A percentile compares a stretch with the other conserved stretches of the same genome.
These are phyloP conservation scores for Spodoptera littoralis DNA, from an alignment of 2,888 invertebrate species.

Conservation along the genomic window DNA sequence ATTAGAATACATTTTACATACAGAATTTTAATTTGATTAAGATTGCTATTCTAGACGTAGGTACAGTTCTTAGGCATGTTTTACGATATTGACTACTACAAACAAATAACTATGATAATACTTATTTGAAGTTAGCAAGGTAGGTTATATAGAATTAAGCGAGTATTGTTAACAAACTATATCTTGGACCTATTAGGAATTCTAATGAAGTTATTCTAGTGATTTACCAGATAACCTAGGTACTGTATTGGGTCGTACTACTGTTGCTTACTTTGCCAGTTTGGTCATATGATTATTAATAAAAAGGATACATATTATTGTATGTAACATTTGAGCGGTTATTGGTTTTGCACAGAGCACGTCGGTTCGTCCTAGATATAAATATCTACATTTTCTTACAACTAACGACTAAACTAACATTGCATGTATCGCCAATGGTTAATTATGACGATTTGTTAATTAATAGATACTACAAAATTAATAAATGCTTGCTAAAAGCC, in stretches of 20 bases:
- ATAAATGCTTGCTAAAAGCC: conserved; percentile 37
- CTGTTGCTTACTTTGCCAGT: too few relatives aligned
- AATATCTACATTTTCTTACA: conserved; percentile 41
- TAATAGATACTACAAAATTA: conserved; percentile 14
- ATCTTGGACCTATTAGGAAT: background rate
- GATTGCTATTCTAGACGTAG: conserved; percentile 19
- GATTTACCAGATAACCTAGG: too few relatives aligned
- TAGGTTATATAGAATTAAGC: conserved; percentile 19
- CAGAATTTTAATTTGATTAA: conserved; percentile 20
- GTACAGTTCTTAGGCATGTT: conserved; percentile 40
- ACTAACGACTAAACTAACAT: conserved; percentile 41
- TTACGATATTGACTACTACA: conserved; percentile 13
- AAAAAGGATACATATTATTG: too few relatives aligned
- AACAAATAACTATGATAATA: background rate
- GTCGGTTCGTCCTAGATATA: conserved; percentile 4
- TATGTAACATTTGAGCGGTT: too few relatives aligned
- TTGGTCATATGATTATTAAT: too few relatives aligned
- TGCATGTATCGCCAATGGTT: conserved; percentile 34
- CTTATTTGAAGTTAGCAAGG: background rate
- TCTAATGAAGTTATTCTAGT: background rate
- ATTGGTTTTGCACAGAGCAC: background rate
- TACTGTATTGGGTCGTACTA: too few relatives aligned
- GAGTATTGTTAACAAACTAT: conserved; percentile 6
- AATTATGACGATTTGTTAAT: conserved; percentile 15
- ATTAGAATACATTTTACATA: conserved; percentile 27